phyloP scores from a whole-genome alignment of 2,113 vertebrate species.

The Xenus cinereus region DNA sequence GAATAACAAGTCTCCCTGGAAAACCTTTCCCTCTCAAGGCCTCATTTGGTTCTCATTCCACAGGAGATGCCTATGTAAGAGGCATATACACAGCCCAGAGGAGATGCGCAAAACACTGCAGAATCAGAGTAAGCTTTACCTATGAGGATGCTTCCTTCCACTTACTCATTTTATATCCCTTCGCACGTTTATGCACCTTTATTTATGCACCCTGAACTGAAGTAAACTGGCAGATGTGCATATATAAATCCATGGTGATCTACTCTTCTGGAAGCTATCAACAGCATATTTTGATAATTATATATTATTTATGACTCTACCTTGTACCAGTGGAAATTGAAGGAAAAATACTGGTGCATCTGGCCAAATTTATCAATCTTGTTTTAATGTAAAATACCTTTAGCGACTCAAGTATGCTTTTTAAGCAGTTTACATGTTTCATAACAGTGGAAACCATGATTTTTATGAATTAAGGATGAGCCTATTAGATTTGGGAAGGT shows the following conservation, averaged over 20 bases:
- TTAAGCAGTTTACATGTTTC: neutral
- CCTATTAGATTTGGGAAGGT: neutral
- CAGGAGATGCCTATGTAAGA: neutral
- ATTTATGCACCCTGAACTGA: neutral
- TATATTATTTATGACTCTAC: neutral
- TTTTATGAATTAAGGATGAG: neutral
- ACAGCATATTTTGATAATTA: slow-evolving; percentile 23
- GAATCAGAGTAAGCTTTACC: neutral
- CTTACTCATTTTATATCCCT: neutral
- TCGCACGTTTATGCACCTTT: neutral
- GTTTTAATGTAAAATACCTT: neutral
- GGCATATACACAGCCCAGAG: neutral
- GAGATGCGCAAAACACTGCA: neutral
- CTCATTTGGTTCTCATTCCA: neutral
- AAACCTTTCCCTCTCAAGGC: neutral
- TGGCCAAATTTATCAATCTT: neutral
- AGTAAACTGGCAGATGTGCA: neutral
- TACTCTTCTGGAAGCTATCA: neutral
- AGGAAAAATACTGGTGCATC: neutral
- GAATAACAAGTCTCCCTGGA: neutral
- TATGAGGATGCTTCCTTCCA: neutral
- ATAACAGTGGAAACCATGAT: neutral
- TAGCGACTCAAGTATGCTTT: neutral
- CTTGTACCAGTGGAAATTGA: neutral
- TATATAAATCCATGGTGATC: neutral